Conservation (phyloP, 1,140 invertebrate species). For the Temnothorax longispinosus region DNA sequence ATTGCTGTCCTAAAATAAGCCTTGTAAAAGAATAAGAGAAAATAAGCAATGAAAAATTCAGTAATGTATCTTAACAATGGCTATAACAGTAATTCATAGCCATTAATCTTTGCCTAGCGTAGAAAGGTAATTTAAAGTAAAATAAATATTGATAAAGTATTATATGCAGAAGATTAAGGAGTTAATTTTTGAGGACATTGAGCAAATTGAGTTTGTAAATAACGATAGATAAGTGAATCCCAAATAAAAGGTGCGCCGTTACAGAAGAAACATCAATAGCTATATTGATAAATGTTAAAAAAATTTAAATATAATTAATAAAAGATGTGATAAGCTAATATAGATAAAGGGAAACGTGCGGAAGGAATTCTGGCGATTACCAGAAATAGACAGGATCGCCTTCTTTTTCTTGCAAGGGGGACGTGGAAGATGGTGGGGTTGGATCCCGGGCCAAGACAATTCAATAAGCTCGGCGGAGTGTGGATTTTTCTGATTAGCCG, state of each 20-base stretch:
- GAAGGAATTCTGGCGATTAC: neutral
- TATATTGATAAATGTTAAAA: neutral
- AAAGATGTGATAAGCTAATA: neutral
- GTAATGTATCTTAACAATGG: neutral
- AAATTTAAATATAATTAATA: neutral
- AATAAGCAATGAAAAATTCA: neutral
- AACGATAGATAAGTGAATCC: neutral
- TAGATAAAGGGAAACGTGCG: neutral
- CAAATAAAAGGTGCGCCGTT: neutral
- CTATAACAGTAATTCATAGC: neutral
- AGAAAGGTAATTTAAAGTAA: neutral
- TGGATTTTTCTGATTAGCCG: constrained; percentile 84
- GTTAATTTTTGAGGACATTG: neutral
- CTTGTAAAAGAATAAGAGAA: neutral
- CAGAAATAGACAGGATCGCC: neutral
- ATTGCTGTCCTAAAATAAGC: neutral
- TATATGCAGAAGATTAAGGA: neutral
- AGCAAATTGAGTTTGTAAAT: neutral
- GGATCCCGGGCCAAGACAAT: constrained; percentile 74
- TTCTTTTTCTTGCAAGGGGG: neutral
- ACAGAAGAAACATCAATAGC: neutral
- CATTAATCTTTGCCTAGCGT: neutral
- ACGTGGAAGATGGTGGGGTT: neutral
- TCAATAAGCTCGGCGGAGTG: constrained; percentile 80
- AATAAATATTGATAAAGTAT: neutral